A percentile compares a stretch with the other conserved stretches of the same genome.
Conservation (phyloP, 2,113 vertebrate genomes). For the Sciurus niger region DNA sequence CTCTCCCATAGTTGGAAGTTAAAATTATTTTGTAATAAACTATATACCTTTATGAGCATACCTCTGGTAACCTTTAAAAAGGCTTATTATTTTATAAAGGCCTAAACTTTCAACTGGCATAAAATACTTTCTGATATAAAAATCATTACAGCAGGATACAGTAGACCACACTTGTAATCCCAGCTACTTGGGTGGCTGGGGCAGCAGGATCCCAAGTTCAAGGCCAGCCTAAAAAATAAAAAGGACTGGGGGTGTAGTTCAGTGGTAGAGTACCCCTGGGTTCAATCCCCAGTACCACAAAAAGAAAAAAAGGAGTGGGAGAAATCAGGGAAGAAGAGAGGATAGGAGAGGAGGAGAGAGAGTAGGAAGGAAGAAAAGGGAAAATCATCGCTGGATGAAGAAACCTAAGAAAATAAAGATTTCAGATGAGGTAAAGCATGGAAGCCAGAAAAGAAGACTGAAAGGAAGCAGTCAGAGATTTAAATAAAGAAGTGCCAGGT, state of each 20-base stretch:
- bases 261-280: neutral
- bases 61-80: neutral
- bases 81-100: slow-evolving; percentile 61
- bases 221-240: neutral
- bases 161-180: neutral
- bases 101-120: neutral
- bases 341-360: too few species aligned
- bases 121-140: slow-evolving; percentile 26
- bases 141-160: neutral
- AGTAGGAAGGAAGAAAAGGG: too few species aligned
- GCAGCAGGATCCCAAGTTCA: neutral
- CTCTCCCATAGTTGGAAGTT: slow-evolving; percentile 39
- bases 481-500: neutral
- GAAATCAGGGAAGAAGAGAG: neutral
- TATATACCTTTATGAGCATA: neutral
- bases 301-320: neutral
- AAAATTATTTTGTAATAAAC: slow-evolving; percentile 26
- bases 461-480: neutral
- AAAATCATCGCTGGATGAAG: neutral
- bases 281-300: neutral
- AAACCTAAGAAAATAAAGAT: neutral
- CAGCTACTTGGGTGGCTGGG: neutral
- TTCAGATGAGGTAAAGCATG: neutral
- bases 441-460: neutral
- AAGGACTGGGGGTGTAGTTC: neutral